Base-by-base conservation (phyloP, 2,113 vertebrate species). In the Chaetops frenatus region DNA sequence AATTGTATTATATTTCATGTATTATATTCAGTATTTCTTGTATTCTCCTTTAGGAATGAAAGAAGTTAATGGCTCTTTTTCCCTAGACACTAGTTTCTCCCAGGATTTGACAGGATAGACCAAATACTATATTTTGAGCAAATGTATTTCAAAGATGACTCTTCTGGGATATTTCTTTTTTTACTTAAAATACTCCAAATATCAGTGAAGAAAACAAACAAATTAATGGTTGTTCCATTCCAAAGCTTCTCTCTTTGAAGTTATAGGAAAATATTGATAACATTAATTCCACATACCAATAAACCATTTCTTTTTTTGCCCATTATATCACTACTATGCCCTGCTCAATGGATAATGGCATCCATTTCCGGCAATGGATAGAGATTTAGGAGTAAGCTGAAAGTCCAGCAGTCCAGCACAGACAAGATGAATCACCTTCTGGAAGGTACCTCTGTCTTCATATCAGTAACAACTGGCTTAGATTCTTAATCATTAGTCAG, bases 281-380 rank as follows among this genome's bases (percentile, higher is more conserved):
- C 1, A 1, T 4, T 65, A 13, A 1, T 4, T 65, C 15, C 21
- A 78, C 3, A 31, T 14, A 47, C 3, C 50, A 58, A 40, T 22
- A 56, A 64, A 50, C 12, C 10, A 31, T 5, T 65, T 45, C 27
- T 71, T 80, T 76, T 40, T 5, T 44, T 87, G 8, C 5, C 19
- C 5, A 17, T 76, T 71, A 23, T 42, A 16, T 48, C 3, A 31
- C 19, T 36, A 6, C 10, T 51, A 4, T 51, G 21, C 3, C 27
- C 20, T 58, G 12, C 40, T 87, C 48, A 24, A 24, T 29, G 15
- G 38, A 58, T 45, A 67, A 58, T 17, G 11, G 36, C 3, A 11
- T 12, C 57, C 11, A 29, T 65, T 89, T 80, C 28, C 54, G 31
- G 12, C 6, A 81, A n/a, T 22, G 12, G 3, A n/a, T 10, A 33